Conservation (phyloP, 2,113 vertebrate genomes). For the Plotosus lineatus region DNA sequence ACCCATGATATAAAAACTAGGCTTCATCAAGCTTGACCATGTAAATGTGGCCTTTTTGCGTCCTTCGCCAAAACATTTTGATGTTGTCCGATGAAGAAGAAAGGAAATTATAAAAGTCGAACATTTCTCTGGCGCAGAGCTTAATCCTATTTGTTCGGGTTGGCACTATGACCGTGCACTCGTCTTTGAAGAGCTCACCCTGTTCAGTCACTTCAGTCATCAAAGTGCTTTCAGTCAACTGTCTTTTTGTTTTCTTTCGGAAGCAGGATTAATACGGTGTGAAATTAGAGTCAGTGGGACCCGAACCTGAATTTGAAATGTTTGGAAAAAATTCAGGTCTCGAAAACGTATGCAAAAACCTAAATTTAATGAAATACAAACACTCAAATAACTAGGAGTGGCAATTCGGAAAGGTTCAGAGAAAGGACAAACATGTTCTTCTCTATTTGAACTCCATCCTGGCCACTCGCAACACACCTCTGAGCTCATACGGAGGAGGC, state of each 20-base stretch:
- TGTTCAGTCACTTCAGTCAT: background rate
- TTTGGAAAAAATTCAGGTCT: background rate
- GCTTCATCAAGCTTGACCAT: slow-evolving; percentile 13
- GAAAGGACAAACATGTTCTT: background rate
- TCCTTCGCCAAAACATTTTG: slow-evolving; percentile 1
- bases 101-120: background rate
- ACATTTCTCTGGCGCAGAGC: slow-evolving; percentile 4
- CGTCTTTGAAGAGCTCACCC: background rate
- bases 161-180: slow-evolving; percentile 1
- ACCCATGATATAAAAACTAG: slow-evolving; percentile 32
- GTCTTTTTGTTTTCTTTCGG: background rate
- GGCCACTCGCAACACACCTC: background rate
- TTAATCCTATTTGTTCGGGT: background rate
- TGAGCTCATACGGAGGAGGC: background rate
- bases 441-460: background rate
- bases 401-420: background rate
- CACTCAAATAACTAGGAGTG: background rate
- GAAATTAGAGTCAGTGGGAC: background rate
- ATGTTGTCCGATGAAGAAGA: slow-evolving; percentile 5
- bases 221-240: background rate
- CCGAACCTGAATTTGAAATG: background rate
- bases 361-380: background rate
- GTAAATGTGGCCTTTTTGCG: slow-evolving; percentile 14
- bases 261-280: background rate
- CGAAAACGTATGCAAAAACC: background rate